These are phyloP conservation scores for Arizona elegans DNA, from an alignment of 2,113 vertebrate genomes.

Conservation along the genomic window DNA sequence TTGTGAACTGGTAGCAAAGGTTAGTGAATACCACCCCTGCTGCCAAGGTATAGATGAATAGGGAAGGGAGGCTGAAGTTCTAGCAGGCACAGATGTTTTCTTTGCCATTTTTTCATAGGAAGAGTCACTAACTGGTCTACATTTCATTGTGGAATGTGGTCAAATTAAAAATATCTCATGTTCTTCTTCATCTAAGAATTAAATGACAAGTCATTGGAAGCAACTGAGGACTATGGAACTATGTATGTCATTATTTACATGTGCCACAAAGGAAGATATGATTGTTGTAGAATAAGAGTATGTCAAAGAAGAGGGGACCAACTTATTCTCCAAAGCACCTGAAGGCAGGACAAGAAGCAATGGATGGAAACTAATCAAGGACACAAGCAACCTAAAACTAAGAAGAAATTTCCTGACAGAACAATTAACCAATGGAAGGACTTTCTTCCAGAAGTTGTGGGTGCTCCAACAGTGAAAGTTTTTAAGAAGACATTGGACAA, in stretches of 20 bases:
- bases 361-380: background rate
- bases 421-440: background rate
- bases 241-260: background rate
- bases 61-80: background rate
- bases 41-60: background rate
- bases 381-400: background rate
- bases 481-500: background rate
- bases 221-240: background rate
- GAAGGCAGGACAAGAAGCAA: background rate
- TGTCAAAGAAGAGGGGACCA: background rate
- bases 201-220: background rate
- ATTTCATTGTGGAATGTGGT: background rate
- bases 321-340: background rate
- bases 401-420: background rate
- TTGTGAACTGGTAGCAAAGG: too few relatives aligned
- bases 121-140: background rate
- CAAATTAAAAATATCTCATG: background rate
- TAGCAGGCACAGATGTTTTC: background rate
- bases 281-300: background rate
- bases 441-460: background rate
- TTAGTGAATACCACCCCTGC: too few relatives aligned
- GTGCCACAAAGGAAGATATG: background rate
- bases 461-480: background rate
- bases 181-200: background rate
- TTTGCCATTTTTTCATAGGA: background rate